phyloP scores from a whole-genome alignment of 2,113 vertebrate species.

The Tetraodon nigroviridis region DNA sequence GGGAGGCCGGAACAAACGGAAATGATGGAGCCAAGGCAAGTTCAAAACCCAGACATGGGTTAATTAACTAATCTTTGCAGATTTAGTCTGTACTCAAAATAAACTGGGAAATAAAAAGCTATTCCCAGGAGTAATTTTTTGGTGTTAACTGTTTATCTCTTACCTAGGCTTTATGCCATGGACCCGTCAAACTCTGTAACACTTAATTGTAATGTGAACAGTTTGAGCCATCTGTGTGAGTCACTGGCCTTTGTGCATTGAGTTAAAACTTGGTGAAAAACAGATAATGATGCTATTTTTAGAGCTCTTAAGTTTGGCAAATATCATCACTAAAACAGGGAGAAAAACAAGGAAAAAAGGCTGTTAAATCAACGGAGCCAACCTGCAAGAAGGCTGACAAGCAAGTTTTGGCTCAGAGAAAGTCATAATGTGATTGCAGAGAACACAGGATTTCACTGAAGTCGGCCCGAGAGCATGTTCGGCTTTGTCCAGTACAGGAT shows the following conservation, averaged over 20 bases:
- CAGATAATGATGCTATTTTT: slow-evolving; percentile 37
- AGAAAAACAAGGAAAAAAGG: slow-evolving; percentile 5
- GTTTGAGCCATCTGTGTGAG: slow-evolving; percentile 9
- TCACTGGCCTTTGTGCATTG: slow-evolving; percentile 22
- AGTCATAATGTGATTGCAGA: slow-evolving; percentile 13
- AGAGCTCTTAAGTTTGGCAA: slow-evolving; percentile 36
- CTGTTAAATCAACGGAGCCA: slow-evolving; percentile 10
- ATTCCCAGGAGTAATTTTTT: neutral
- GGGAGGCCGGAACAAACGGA: slow-evolving; percentile 80
- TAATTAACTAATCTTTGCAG: slow-evolving; percentile 2
- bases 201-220: slow-evolving; percentile 20
- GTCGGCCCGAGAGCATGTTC: slow-evolving; percentile 21
- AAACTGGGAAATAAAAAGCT: slow-evolving; percentile 5
- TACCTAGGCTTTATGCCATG: neutral
- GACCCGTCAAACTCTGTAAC: slow-evolving; percentile 27
- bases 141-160: neutral
- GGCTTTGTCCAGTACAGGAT: slow-evolving; percentile 12
- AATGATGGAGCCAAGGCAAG: slow-evolving; percentile 85
- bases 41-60: slow-evolving; percentile 2
- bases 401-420: slow-evolving; percentile 12
- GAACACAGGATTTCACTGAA: slow-evolving; percentile 23
- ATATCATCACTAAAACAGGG: slow-evolving; percentile 3
- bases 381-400: slow-evolving; percentile 33
- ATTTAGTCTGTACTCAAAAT: neutral
- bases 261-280: slow-evolving; percentile 37